A percentile compares a stretch with the other conserved stretches of the same genome.
Evolutionary conservation across 2,113 vertebrate genomes (phyloP).

Genomic region (Myxocyprinus asiaticus): DNA sequence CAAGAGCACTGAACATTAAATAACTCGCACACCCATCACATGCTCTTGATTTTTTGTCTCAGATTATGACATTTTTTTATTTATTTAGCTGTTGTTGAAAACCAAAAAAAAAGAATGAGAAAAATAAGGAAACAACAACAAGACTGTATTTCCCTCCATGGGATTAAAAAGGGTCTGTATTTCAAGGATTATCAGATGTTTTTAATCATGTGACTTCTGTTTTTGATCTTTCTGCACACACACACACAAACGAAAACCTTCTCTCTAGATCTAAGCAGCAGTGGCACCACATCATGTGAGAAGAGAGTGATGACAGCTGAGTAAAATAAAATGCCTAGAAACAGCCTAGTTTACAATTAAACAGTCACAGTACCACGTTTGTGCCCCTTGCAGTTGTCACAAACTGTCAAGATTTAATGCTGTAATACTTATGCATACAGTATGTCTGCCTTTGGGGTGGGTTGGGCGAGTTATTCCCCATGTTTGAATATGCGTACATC

Average conservation of each 20-base stretch:
- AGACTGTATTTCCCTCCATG: slow-evolving; percentile 56
- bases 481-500: too few relatives aligned
- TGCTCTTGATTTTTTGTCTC: slow-evolving; percentile 56
- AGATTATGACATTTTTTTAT: slow-evolving; percentile 46
- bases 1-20: slow-evolving; percentile 61
- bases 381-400: not conserved
- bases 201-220: slow-evolving; percentile 75
- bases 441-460: slow-evolving; percentile 6
- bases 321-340: slow-evolving; percentile 56
- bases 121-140: slow-evolving; percentile 28
- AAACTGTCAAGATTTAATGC: too few relatives aligned
- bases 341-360: slow-evolving; percentile 29
- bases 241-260: slow-evolving; percentile 56
- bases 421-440: slow-evolving; percentile 11
- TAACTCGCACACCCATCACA: slow-evolving; percentile 64
- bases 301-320: slow-evolving; percentile 61
- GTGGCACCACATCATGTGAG: slow-evolving; percentile 54
- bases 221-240: slow-evolving; percentile 64
- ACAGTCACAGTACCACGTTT: slow-evolving; percentile 14
- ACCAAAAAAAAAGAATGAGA: slow-evolving; percentile 23
- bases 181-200: slow-evolving; percentile 76
- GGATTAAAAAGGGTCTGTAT: slow-evolving; percentile 72
- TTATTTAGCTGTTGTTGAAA: slow-evolving; percentile 45
- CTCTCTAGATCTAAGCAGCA: slow-evolving; percentile 62
- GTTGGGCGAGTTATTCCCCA: not conserved